Conservation (phyloP, 2,888 invertebrate genomes). For the Microplitis manilae region DNA sequence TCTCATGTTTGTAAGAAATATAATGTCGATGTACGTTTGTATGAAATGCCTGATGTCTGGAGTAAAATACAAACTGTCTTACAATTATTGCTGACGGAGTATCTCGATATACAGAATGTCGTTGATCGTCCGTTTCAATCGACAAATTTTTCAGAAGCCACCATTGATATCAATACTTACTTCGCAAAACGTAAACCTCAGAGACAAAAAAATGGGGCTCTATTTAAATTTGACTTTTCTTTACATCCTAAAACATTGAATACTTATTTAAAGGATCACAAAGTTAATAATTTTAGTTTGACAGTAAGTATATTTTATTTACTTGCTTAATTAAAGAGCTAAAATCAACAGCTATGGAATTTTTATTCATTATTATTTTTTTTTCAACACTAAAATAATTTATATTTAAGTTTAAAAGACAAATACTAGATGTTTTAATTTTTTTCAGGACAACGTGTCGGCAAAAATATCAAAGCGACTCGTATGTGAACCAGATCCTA, state of each 20-base stretch:
- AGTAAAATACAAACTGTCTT: slow-evolving; percentile 91
- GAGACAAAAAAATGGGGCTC: slow-evolving; percentile 58
- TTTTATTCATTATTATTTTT: too few relatives aligned
- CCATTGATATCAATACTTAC: slow-evolving; percentile 75
- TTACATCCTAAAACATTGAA: slow-evolving; percentile 73
- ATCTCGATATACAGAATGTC: slow-evolving; percentile 88
- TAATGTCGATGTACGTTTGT: slow-evolving; percentile 74
- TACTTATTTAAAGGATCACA: slow-evolving; percentile 67
- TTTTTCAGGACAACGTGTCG: slow-evolving; percentile 56
- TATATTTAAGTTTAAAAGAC: too few relatives aligned
- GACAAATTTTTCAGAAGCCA: slow-evolving; percentile 69
- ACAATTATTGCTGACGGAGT: slow-evolving; percentile 87
- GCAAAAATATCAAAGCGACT: slow-evolving; percentile 73
- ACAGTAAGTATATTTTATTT: slow-evolving; percentile 52
- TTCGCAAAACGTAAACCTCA: slow-evolving; percentile 74
- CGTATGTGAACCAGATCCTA: slow-evolving; percentile 84
- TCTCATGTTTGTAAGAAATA: slow-evolving; percentile 77
- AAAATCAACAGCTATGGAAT: too few relatives aligned
- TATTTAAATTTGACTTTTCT: slow-evolving; percentile 69
- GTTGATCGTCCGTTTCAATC: slow-evolving; percentile 75
- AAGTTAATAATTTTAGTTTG: slow-evolving; percentile 70
- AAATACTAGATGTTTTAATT: not conserved
- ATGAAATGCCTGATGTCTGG: slow-evolving; percentile 88
- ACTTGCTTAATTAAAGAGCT: not conserved
- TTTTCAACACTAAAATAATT: too few relatives aligned